Evolutionary conservation across 2,797 vertebrate genomes (phyloP).

Genomic region (Coregonus suidteri): DNA sequence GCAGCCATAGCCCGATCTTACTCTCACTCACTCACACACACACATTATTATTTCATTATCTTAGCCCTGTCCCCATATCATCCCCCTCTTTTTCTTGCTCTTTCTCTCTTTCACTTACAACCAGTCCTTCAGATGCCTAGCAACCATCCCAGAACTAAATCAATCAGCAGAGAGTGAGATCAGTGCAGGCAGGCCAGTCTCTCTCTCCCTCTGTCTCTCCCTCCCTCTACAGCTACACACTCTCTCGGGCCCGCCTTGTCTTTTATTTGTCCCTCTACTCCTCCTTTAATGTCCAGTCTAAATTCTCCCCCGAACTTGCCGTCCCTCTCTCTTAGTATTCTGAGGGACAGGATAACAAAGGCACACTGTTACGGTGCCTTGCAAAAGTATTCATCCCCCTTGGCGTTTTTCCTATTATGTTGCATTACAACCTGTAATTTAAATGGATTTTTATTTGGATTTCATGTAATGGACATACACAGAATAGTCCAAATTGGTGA

Average conservation of each 20-base stretch:
- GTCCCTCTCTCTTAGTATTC: neutral
- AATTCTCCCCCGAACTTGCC: neutral
- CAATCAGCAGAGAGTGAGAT: slow-evolving; percentile 22
- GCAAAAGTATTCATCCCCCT: too few relatives aligned
- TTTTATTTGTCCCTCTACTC: neutral
- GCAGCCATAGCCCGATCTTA: neutral
- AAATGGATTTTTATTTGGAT: too few relatives aligned
- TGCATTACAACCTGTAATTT: too few relatives aligned
- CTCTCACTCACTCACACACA: too few relatives aligned
- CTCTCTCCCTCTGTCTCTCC: slow-evolving; percentile 22
- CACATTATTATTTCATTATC: neutral
- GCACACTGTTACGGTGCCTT: too few relatives aligned
- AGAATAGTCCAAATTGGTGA: too few relatives aligned
- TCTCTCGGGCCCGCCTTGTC: neutral
- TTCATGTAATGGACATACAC: too few relatives aligned
- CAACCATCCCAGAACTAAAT: slow-evolving; percentile 46
- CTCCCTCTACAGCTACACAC: neutral
- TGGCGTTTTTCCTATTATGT: too few relatives aligned
- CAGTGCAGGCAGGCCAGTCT: slow-evolving; percentile 5
- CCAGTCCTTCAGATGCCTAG: slow-evolving; percentile 43
- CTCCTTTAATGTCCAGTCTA: neutral
- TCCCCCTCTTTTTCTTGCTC: slow-evolving; percentile 5
- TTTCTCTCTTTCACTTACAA: neutral
- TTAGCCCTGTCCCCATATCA: slow-evolving; percentile 22
- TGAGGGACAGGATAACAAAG: too few relatives aligned